Percentiles rank a stretch among this genome's conserved stretches.
These are phyloP conservation scores for Potorous gilbertii DNA, from an alignment of 2,797 vertebrate genomes.

Conservation along the genomic window DNA sequence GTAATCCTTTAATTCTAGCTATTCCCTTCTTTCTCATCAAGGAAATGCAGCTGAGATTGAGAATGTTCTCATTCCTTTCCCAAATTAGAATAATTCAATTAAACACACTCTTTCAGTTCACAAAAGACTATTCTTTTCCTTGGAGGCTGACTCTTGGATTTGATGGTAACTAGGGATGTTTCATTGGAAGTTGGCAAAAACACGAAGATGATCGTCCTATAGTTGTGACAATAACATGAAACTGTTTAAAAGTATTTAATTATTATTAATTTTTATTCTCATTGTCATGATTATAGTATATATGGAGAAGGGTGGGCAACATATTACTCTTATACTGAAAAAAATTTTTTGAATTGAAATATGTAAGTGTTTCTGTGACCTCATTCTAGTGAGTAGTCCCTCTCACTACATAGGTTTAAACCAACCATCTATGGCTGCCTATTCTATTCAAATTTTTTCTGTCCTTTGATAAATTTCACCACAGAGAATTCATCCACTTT, in stretches of 20 bases:
- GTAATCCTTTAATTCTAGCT: background rate
- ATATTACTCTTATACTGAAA: background rate
- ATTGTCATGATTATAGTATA: background rate
- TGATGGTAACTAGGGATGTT: background rate
- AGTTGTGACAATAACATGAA: too few relatives aligned
- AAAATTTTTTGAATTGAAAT: background rate
- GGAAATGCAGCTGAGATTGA: background rate
- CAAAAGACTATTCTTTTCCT: background rate
- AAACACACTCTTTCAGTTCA: background rate
- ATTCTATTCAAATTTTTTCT: background rate
- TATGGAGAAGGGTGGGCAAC: background rate
- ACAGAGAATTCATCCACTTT: background rate
- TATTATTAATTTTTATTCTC: background rate
- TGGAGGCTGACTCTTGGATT: background rate
- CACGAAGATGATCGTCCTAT: slow-evolving; percentile 3
- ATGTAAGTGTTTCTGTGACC: background rate
- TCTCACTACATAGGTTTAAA: background rate
- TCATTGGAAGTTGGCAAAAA: slow-evolving; percentile 20
- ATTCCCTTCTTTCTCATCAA: background rate
- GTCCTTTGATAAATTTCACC: background rate
- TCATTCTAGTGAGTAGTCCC: background rate
- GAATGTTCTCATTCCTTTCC: background rate
- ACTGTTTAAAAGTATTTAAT: too few relatives aligned
- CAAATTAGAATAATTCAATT: background rate
- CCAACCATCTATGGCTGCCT: background rate